phyloP scores from a whole-genome alignment of 2,113 vertebrate genomes.

The Istiophorus platypterus region DNA sequence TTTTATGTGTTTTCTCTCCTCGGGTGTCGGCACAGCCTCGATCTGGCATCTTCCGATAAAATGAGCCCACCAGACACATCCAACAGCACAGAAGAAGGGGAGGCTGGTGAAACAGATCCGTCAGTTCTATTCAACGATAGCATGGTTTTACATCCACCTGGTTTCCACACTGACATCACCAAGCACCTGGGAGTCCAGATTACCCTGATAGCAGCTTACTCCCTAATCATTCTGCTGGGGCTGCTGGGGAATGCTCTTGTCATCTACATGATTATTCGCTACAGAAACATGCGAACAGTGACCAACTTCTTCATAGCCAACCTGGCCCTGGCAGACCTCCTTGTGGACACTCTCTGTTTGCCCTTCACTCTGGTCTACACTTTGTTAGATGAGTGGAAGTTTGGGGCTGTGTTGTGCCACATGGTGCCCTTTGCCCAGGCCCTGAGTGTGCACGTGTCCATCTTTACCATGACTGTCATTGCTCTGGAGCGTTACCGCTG shows the following conservation, averaged over 20 bases:
- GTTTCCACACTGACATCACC: constrained; percentile 88
- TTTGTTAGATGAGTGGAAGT: constrained; percentile 92
- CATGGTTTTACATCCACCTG: constrained; percentile 77
- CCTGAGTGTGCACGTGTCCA: constrained; percentile 92
- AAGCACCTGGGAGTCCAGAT: constrained; percentile 90
- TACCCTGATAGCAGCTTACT: constrained; percentile 89
- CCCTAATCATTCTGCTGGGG: constrained; percentile 91
- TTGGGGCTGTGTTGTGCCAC: constrained; percentile 91
- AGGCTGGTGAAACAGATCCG: constrained; percentile 53
- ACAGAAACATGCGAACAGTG: constrained; percentile 93
- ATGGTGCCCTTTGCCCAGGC: constrained; percentile 92
- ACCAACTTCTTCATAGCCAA: constrained; percentile 96
- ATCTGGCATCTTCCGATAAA: constrained; percentile 28
- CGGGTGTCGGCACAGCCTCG: constrained; percentile 49
- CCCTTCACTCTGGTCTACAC: constrained; percentile 94
- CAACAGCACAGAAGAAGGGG: constrained; percentile 84
- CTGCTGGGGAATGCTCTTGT: constrained; percentile 91
- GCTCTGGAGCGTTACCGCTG: constrained; percentile 93
- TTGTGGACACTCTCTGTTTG: constrained; percentile 92
- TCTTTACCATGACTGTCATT: constrained; percentile 91
- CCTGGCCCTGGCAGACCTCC: constrained; percentile 91
- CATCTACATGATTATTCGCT: constrained; percentile 91
- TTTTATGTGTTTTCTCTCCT: constrained; percentile 33
- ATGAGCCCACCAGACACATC: constrained; percentile 85
- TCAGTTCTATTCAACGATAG: constrained; percentile 75